Evolutionary conservation across 2,113 vertebrate genomes (phyloP), one percentile per base, ranked within the genome.

Genomic region (Rhea americana): DNA sequence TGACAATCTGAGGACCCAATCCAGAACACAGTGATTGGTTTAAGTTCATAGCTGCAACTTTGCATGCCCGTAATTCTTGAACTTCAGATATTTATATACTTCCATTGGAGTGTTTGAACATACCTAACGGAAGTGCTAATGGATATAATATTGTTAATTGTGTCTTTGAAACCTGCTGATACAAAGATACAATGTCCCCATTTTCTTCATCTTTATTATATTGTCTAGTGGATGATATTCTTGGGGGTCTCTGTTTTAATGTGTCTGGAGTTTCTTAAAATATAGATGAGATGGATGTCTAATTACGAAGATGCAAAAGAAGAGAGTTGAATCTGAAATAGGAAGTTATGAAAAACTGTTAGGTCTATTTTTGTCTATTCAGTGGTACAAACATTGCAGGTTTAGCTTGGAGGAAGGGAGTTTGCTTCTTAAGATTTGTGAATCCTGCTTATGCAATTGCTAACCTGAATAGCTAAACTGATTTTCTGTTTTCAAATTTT

Each of bases 241-340:
- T 92, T 92, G 58, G 32, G 30, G 59, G 73, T 91, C 58, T 32
- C 2, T 91, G 19, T 91, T 89, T 93, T 96, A 93, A 93, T 94
- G 70, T 62, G 16, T 87, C 62, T 89, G 67, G 67, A 94, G 50
- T 59, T 89, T 91, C 92, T 94, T 73, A 20, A 48, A 70, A 71
- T 91, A 59, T 74, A 76, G 68, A 89, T 88, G 56, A 97, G 86
- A 86, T 43, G 10, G 48, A 56, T 95, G 58, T 91, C 96, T 95
- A 95, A 93, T 96, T 97, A 87, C 90, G 86, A 96, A 96, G 85
- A 85, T 84, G 32, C n/a, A 85, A 78, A 93, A 91, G 9, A 96
- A 94, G 58, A 87, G 59, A 93, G 91, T 91, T 35, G 10, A 67
- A 95, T 91, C 70, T 73, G 45, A 30, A 93, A 89, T 35, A 79